These are phyloP conservation scores for Porites lutea DNA, from an alignment of 64 coral and sea anemone genomes.

Conservation along the genomic window DNA sequence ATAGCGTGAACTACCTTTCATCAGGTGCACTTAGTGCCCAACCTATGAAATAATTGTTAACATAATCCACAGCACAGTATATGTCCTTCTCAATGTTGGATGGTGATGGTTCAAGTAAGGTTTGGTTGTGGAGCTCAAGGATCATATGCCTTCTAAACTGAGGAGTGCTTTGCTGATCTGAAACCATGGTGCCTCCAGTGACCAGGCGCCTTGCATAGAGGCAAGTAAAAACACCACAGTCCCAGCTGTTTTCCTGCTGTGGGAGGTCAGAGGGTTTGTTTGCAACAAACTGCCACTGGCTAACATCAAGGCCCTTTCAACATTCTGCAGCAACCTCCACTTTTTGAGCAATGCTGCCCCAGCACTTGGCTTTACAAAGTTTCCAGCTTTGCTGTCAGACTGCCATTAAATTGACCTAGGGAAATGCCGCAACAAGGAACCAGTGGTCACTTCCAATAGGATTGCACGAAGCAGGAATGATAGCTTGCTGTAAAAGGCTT, in stretches of 20 bases:
- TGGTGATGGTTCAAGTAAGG: not conserved
- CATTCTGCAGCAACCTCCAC: not conserved
- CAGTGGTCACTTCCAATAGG: no score
- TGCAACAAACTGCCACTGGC: not conserved
- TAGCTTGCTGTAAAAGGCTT: no score
- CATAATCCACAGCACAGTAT: no score
- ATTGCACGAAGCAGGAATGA: no score
- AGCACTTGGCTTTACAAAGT: no score
- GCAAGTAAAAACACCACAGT: conserved; percentile 16
- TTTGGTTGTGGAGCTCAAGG: not conserved
- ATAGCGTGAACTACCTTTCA: no score
- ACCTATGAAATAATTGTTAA: no score
- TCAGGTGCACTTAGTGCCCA: no score
- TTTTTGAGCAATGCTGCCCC: not conserved
- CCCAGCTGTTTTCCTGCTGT: not conserved
- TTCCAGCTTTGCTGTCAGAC: no score
- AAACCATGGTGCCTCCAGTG: not conserved
- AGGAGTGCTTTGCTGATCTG: not conserved
- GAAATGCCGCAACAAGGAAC: no score
- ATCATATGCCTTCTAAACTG: not conserved
- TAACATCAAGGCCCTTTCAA: not conserved
- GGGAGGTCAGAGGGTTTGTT: conserved; percentile 1
- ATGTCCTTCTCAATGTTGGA: conserved; percentile 1
- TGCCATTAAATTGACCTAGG: no score
- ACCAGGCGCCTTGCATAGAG: not conserved